Base-by-base conservation (phyloP, 2,888 invertebrate genomes). In the Rhabditophanes sp. region DNA sequence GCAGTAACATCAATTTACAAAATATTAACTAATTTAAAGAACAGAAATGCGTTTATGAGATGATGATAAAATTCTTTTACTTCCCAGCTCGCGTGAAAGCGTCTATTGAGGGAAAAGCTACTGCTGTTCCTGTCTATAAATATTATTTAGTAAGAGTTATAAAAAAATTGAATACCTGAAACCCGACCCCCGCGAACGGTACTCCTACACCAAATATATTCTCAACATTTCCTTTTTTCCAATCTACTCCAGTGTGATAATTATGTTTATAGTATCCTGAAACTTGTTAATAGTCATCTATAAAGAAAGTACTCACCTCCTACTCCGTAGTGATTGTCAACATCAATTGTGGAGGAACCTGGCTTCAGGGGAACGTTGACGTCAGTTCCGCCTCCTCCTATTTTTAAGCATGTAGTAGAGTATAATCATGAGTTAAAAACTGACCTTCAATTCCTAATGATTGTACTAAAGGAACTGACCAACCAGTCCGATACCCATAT, bases 191-290 rank as follows among this genome's bases (percentile, higher is more conserved):
- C 1, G 55, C 53, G 29, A 55, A 41, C 3, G 56, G 56, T n/a
- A 56, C 56, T 9, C 54, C 56, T 7, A 55, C 54, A 6, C 56
- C 56, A 26, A 56, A 49, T 33, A 48, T 50, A 6, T 44, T 50
- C 19, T 36, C 38, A 5, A 50, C 55, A 35, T 53, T 46, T 35
- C 56, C 56, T 25, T 48, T 44, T 24, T 48, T 29, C 39, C 46
- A 50, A 32, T 55, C 53, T 5, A 56, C 54, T 29, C 54, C 56
- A 5, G 56, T 55, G 30, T 56, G 56, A 30, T 53, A 51, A 38
- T 56, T 56, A 37, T 55, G 54, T 37, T 56, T 55, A 30, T 56
- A 56, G 39, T 56, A 56, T 11, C 55, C 55, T 6, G 54, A 54
- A 15, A 56, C 55, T 26, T 53, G 50, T n/a, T n/a, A n/a, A n/a